Evolutionary conservation across 2,888 invertebrate genomes (phyloP), one percentile per base, ranked within the genome.

Genomic region (Euzophera pinguis): DNA sequence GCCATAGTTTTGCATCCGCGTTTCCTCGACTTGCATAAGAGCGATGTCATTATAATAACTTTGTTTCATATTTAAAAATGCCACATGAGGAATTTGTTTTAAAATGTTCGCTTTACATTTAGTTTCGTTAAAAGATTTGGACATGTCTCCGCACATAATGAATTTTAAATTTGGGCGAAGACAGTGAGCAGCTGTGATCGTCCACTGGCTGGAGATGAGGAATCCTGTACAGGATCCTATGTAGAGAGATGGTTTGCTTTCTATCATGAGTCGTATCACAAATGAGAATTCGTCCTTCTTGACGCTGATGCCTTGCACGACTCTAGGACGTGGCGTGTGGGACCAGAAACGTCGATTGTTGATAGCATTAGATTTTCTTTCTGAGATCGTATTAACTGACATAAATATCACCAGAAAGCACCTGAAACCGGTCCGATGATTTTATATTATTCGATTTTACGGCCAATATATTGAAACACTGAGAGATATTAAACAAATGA

Each of bases 361-460:
- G 13, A 3, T 7, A 14, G 3, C 37, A 12, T 38, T 13, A 13
- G 14, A 12, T 7, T 13, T n/a, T 22, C 22, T 22, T 22, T 22
- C 22, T 5, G 5, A 9, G 32, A 7, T 10, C 8, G 8, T 10
- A 1, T 6, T 39, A 8, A 14, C 39, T 14, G 39, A 14, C 16
- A 16, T 14, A 4, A 39, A 4, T 10, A 39, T 17, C 16, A 39
- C 16, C 16, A 39, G 16, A 9, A 39, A 16, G 16, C 39, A 39
- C 16, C 39, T 39, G 39, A 5, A 38, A 38, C 13, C 3, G 10
- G 16, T 3, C 32, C 16, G 56, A 66, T 63, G 73, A 71, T 13
- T n/a, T n/a, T n/a, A n/a, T n/a, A n/a, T n/a, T n/a, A n/a, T n/a
- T n/a, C n/a, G n/a, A n/a, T n/a, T n/a, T n/a, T n/a, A n/a, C n/a